A percentile compares a stretch with the other conserved stretches of the same genome.
Conservation (phyloP, 2,888 invertebrate species). For the Panopea generosa region DNA sequence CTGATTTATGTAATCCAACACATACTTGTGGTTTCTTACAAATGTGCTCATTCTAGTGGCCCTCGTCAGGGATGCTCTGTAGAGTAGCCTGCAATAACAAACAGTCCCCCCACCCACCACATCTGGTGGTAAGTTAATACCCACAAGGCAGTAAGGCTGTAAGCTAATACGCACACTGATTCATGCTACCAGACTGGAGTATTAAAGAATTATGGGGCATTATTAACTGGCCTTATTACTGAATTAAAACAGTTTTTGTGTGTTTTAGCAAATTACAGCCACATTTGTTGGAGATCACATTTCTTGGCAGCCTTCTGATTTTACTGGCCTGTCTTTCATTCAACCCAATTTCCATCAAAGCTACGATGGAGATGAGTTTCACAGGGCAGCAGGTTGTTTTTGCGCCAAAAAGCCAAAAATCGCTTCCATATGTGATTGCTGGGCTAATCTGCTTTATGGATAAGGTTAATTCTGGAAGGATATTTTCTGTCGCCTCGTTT, state of each 20-base stretch:
- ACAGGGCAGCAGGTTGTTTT: neutral
- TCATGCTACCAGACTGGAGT: neutral
- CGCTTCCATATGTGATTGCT: too few relatives aligned
- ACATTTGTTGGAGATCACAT: conserved; percentile 3
- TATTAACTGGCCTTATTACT: neutral
- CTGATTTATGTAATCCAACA: too few relatives aligned
- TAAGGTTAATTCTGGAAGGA: neutral
- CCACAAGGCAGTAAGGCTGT: neutral
- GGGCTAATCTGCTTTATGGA: neutral
- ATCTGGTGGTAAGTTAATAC: neutral
- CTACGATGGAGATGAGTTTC: neutral
- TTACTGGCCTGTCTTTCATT: neutral
- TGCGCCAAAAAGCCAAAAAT: too few relatives aligned
- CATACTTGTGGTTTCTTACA: too few relatives aligned
- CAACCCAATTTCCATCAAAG: neutral
- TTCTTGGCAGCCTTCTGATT: neutral
- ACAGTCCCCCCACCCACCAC: neutral
- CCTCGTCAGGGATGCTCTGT: too few relatives aligned
- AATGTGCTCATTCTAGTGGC: too few relatives aligned
- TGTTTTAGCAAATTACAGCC: conserved; percentile 4
- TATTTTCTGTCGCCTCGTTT: neutral
- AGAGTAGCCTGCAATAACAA: neutral
- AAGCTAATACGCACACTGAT: neutral
- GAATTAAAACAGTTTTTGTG: conserved; percentile 13
- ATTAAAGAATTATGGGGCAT: neutral